Evolutionary conservation across 2,888 invertebrate species (phyloP).

Genomic region (Leptinotarsa juncta): DNA sequence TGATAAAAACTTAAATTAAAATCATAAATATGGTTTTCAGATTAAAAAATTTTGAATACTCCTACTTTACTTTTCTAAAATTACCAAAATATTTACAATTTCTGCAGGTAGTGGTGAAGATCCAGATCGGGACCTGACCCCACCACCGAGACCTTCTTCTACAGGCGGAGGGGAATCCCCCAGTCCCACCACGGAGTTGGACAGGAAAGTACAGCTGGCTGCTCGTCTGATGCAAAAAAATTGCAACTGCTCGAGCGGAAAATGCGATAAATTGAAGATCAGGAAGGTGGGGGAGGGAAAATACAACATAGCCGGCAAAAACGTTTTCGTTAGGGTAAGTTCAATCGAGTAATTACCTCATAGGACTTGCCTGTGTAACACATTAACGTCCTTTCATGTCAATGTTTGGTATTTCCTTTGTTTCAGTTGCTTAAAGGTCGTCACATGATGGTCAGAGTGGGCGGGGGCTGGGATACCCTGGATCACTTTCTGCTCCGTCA

Average conservation of each 20-base stretch:
- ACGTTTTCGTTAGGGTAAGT: constrained; percentile 88
- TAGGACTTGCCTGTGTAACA: too few species aligned
- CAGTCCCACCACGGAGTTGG: constrained; percentile 73
- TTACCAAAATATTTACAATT: not conserved
- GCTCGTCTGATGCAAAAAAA: constrained; percentile 80
- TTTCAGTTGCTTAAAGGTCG: constrained; percentile 85
- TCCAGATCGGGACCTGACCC: constrained; percentile 71
- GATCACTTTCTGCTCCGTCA: constrained; percentile 91
- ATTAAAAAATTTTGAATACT: too few species aligned
- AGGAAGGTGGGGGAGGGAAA: constrained; percentile 88
- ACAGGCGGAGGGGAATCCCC: constrained; percentile 31
- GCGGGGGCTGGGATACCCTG: constrained; percentile 90
- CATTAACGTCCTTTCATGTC: not conserved
- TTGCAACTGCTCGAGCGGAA: constrained; percentile 78
- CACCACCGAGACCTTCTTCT: constrained; percentile 51
- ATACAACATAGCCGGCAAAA: constrained; percentile 87
- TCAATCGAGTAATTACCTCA: too few species aligned
- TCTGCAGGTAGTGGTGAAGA: constrained; percentile 72
- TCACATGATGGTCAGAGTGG: constrained; percentile 97
- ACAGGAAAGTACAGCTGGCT: constrained; percentile 78
- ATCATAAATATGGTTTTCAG: too few species aligned
- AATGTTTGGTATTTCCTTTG: constrained; percentile 40
- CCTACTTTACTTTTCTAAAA: too few species aligned
- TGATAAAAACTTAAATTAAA: too few species aligned
- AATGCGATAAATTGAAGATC: constrained; percentile 80